These are phyloP conservation scores for Drepana falcataria DNA, from an alignment of 2,888 invertebrate genomes.

Conservation along the genomic window DNA sequence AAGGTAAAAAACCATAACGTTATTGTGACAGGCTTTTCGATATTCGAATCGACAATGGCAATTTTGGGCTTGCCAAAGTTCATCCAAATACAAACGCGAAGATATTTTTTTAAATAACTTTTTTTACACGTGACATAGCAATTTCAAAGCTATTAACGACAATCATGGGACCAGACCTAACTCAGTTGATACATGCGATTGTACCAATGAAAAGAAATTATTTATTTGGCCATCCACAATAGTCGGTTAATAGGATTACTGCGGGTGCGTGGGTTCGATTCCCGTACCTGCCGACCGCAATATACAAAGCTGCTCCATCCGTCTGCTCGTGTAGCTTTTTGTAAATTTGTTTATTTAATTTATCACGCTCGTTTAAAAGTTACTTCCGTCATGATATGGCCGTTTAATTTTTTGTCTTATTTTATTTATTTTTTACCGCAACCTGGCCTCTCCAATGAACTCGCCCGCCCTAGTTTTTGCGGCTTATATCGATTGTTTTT, in stretches of 20 bases:
- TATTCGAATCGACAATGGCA: neutral
- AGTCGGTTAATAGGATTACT: slow-evolving; percentile 68
- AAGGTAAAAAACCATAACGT: neutral
- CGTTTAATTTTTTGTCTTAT: slow-evolving; percentile 72
- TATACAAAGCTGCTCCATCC: slow-evolving; percentile 46
- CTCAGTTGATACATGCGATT: slow-evolving; percentile 35
- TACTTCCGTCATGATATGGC: slow-evolving; percentile 68
- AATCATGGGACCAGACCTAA: slow-evolving; percentile 35
- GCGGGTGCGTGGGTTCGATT: slow-evolving; percentile 62
- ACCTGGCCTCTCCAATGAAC: slow-evolving; percentile 50
- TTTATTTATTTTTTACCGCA: slow-evolving; percentile 42
- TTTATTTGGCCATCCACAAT: slow-evolving; percentile 68
- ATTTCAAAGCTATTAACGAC: slow-evolving; percentile 32
- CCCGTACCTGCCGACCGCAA: slow-evolving; percentile 62
- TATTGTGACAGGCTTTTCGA: neutral
- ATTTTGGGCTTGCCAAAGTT: neutral
- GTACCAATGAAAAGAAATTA: slow-evolving; percentile 64
- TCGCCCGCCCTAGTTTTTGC: slow-evolving; percentile 41
- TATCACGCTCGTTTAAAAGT: slow-evolving; percentile 73
- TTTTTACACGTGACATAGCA: slow-evolving; percentile 34
- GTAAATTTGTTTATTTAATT: slow-evolving; percentile 77
- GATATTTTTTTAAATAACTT: neutral
- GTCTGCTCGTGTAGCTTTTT: slow-evolving; percentile 59
- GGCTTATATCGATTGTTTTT: slow-evolving; percentile 40
- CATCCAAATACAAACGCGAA: neutral